Evolutionary conservation across 2,797 vertebrate species (phyloP), one percentile per base, ranked within the genome.

Genomic region (Syndactyla subalaris): DNA sequence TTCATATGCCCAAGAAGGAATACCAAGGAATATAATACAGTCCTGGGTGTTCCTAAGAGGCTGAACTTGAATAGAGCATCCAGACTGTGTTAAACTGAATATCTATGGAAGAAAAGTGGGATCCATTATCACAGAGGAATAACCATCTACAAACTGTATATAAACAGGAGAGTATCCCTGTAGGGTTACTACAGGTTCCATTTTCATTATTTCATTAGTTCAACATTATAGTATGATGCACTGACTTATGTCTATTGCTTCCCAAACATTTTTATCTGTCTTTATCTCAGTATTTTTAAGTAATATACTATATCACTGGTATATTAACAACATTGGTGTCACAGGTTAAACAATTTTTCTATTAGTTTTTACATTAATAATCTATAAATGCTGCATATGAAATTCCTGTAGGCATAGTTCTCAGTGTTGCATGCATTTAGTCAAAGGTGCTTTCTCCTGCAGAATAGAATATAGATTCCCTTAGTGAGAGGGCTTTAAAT

Each of bases 231-330:
- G 7, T 57, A 45, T 22, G 43, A 63, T 32, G 24, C 15, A 75
- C 8, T 66, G 20, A 34, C 7, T 61, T 58, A 61, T 9, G 5
- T 43, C 9, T 30, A 21, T 2, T 2, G 1, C 11, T 88, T 43
- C 18, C 12, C 19, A 75, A 45, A 65, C 1, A 19, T 41, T 72
- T 72, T 19, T 68, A 49, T 27, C 6, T n/a, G 6, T 58, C 9
- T 63, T 10, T 55, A 15, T 17, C 9, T 8, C 12, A 39, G 22
- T 20, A 12, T 1, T 68, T 86, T 81, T 29, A 26, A 57, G 38
- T 23, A 26, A 30, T 34, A 6, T 17, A 39, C 20, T 2, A 5
- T 36, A 32, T 19, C 1, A 2, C 4, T 39, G 14, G 1, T 70
- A 22, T 14, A 54, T 39, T 55, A 74, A 46, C 7, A 73, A 39